These are phyloP conservation scores for Sweltsa coloradensis DNA, from an alignment of 1,140 invertebrate genomes.

Conservation along the genomic window DNA sequence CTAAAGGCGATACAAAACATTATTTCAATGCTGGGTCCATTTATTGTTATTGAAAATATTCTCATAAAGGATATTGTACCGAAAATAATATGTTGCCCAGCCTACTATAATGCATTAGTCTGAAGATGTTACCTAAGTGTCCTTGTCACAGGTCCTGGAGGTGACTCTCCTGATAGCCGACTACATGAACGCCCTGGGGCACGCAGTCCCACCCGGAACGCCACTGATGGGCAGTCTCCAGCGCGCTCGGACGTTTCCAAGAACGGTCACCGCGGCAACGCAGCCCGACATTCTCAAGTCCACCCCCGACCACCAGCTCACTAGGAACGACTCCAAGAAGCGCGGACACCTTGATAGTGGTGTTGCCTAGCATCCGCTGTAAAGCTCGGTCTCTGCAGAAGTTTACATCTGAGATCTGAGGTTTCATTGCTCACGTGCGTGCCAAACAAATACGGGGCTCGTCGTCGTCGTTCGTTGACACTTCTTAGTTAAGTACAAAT, in stretches of 20 bases:
- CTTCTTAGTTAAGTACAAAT: too few relatives aligned
- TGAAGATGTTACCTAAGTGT: neutral
- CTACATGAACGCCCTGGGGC: conserved; percentile 84
- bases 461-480: too few relatives aligned
- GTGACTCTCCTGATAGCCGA: conserved; percentile 87
- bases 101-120: too few relatives aligned
- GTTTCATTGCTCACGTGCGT: too few relatives aligned
- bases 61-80: neutral
- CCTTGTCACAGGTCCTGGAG: conserved; percentile 61
- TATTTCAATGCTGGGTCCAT: neutral
- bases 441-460: too few relatives aligned
- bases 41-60: neutral
- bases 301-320: conserved; percentile 61
- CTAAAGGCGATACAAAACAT: too few relatives aligned
- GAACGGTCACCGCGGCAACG: conserved; percentile 17
- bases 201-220: conserved; percentile 56
- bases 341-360: conserved; percentile 39
- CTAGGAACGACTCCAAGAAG: conserved; percentile 36
- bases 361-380: too few relatives aligned
- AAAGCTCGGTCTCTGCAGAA: too few relatives aligned
- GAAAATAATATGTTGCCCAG: too few relatives aligned
- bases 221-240: conserved; percentile 70
- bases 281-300: conserved; percentile 75
- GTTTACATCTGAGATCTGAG: too few relatives aligned
- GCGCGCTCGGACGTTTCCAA: conserved; percentile 50